Base-by-base conservation (phyloP, 2,888 invertebrate genomes). In the Luffia ferchaultella region DNA sequence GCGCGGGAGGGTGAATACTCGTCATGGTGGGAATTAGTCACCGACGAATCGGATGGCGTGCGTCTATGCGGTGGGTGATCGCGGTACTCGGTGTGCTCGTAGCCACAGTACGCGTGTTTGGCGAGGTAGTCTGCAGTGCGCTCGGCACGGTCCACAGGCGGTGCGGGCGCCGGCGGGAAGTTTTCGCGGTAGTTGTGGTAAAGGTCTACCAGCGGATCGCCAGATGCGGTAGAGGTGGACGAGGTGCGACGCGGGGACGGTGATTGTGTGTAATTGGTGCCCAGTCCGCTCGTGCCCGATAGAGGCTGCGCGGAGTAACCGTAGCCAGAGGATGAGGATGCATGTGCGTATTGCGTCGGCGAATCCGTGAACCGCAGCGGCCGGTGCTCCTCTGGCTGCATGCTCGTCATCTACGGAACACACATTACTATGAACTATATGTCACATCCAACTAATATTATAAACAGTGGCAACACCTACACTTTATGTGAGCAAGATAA, bases 11-110 rank as follows among this genome's bases (percentile, higher is more conserved):
- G 79, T 0, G 80, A 79, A 57, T 78, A 80, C 45, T 82, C 82
- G 17, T 82, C 87, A 45, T 67, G 78, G 59, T 82, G 89, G 0
- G 87, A 86, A 48, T 80, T 79, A 0, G 85, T 74, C 0, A 82
- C 86, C 0, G 89, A 89, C 2, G 93, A 89, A 62, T 92, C 92
- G 0, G 93, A 93, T 0, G 92, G 90, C 0, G 93, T 93, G 51
- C 95, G 86, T 58, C 91, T 87, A 70, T 95, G 95, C 0, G 85
- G 72, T 40, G 76, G 70, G 59, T 78, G n/a, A 86, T 7, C 69
- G 72, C 0, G 66, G 60, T 2, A n/a, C n/a, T n/a, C n/a, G n/a
- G 2, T 68, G 53, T 82, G 79, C 45, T 82, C 82, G 64, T 79
- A 78, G 0, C 73, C 76, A 53, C 68, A 74, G 55, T 72, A 76